phyloP scores from a whole-genome alignment of 2,797 vertebrate species.

The Coregonus suidteri region DNA sequence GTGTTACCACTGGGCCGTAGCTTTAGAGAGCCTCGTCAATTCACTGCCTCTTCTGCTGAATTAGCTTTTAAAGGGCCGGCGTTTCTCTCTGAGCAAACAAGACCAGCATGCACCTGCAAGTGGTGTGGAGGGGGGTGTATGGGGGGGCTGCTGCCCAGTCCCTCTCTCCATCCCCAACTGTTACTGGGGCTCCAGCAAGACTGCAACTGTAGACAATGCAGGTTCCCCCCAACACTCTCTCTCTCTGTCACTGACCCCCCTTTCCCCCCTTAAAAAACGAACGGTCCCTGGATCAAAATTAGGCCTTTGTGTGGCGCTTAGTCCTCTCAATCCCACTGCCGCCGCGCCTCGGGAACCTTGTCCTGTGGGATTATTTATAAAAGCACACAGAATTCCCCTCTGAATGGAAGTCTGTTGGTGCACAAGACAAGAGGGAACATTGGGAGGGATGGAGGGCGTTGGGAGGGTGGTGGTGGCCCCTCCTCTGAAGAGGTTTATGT shows the following conservation, averaged over 20 bases:
- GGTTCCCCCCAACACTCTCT: slow-evolving; percentile 11
- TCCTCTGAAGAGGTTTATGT: slow-evolving; percentile 14
- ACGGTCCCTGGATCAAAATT: slow-evolving; percentile 57
- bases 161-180: slow-evolving; percentile 26
- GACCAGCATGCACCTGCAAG: slow-evolving; percentile 47
- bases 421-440: slow-evolving; percentile 34
- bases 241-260: neutral
- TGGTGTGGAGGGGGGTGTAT: slow-evolving; percentile 1
- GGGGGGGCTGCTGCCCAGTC: slow-evolving; percentile 4
- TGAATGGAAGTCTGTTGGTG: slow-evolving; percentile 66
- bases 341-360: slow-evolving; percentile 56
- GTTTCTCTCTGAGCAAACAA: slow-evolving; percentile 40
- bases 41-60: slow-evolving; percentile 37
- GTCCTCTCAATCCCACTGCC: slow-evolving; percentile 55
- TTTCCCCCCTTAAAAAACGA: slow-evolving; percentile 25
- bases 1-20: neutral
- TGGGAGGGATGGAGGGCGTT: slow-evolving; percentile 7
- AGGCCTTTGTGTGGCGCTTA: slow-evolving; percentile 66
- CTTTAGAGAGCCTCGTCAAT: slow-evolving; percentile 16
- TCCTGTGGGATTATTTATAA: slow-evolving; percentile 60
- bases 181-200: slow-evolving; percentile 51
- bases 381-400: slow-evolving; percentile 58
- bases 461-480: neutral
- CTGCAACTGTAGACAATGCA: slow-evolving; percentile 43
- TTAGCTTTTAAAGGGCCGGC: slow-evolving; percentile 36